Base-by-base conservation (phyloP, 1,140 invertebrate genomes). In the Sweltsa coloradensis region DNA sequence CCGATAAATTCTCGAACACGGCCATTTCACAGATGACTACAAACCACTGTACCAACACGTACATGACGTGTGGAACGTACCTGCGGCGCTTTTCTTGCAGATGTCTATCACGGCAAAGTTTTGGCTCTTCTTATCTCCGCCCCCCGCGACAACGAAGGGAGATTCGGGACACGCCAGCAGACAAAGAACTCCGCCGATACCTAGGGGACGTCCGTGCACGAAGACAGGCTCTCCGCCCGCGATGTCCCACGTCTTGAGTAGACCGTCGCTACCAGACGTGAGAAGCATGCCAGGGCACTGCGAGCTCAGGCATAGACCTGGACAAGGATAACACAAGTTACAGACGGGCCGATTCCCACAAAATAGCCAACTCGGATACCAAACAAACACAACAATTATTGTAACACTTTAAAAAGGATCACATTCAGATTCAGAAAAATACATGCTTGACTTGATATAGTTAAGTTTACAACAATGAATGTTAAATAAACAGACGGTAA, bases 101-200 rank as follows among this genome's bases (percentile, higher is more conserved):
- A 90, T 68, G 65, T 94, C 78, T 57, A 79, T 78, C 3, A 93
- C 71, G 55, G 79, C 78, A 47, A 89, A 79, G 65, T 81, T 81
- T 51, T 84, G 74, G 19, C 79, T 73, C 55, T 86, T 84, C 54
- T 86, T 84, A 59, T 90, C 87, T 1, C 90, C 90, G 34, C 90
- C 90, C 49, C 81, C 67, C 34, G 80, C 80, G 55, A 91, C 73
- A 9, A 83, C 70, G 62, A 84, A 83, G 7, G 88, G 82, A 59
- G 76, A 79, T 58, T 95, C 85, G 4, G 88, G 88, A 63, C 79
- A 87, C 25, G 74, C 61, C 11, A 75, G 72, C 22, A 87, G 66
- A 62, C 85, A 86, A 56, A 85, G 79, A 24, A 89, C 65, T 3
- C 72, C 68, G 2, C 85, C 86, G 61, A 86, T 71, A 51, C 76